A percentile compares a stretch with the other conserved stretches of the same genome.
phyloP scores from a whole-genome alignment of 2,888 invertebrate genomes.

The Acronicta psi region DNA sequence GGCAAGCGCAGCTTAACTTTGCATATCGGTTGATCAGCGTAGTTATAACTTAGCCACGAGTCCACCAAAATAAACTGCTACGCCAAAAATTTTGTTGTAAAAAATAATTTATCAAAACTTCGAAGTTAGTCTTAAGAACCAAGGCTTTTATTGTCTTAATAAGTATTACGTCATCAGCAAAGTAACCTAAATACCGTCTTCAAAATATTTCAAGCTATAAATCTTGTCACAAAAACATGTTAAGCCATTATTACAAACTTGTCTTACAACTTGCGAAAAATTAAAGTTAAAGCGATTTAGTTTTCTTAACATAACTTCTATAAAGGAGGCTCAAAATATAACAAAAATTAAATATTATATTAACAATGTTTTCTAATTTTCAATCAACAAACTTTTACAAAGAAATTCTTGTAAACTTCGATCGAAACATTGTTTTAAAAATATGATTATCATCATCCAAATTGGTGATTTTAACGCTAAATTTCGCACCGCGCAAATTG shows the following conservation, averaged over 20 bases:
- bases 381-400: constrained; percentile 19
- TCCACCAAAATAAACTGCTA: no score
- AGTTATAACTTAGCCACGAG: no score
- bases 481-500: constrained; percentile 38
- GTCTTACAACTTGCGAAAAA: constrained; percentile 10
- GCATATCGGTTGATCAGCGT: no score
- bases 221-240: constrained; percentile 33
- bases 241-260: constrained; percentile 30
- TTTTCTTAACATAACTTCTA: constrained; percentile 30
- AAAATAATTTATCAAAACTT: no score
- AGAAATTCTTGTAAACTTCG: constrained; percentile 22
- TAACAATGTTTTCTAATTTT: constrained; percentile 18
- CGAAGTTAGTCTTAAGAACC: no score
- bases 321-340: constrained; percentile 29
- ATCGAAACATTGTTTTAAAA: constrained; percentile 8
- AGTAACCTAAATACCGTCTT: constrained; percentile 12
- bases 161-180: constrained; percentile 1
- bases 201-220: constrained; percentile 19
- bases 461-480: constrained; percentile 32
- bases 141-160: neutral
- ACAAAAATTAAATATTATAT: constrained; percentile 30
- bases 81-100: no score
- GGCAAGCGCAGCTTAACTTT: no score
- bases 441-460: constrained; percentile 33
- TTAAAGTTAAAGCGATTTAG: constrained; percentile 26